These are phyloP conservation scores for Alaudala cheleensis DNA, from an alignment of 2,113 vertebrate species.

Conservation along the genomic window DNA sequence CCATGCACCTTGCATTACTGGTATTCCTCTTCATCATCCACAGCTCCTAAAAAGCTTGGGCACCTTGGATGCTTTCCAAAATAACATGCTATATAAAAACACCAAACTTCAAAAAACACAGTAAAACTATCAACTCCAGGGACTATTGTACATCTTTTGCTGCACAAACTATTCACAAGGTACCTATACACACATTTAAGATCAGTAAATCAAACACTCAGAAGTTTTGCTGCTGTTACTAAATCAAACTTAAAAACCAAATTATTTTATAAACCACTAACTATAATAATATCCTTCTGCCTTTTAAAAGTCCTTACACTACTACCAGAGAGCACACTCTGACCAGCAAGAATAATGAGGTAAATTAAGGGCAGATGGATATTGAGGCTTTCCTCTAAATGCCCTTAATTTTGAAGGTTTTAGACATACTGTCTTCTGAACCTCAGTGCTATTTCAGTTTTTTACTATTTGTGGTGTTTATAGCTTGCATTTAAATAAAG, in stretches of 20 bases:
- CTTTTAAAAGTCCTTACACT: not conserved
- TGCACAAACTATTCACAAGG: not conserved
- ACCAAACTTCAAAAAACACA: not conserved
- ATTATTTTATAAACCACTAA: not conserved
- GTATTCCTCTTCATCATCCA: not conserved
- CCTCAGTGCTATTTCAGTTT: conserved; percentile 5
- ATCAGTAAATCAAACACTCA: not conserved
- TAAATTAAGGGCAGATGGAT: conserved; percentile 27
- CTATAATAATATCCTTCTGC: not conserved
- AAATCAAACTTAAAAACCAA: not conserved
- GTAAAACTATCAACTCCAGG: not conserved
- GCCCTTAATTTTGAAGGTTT: conserved; percentile 34
- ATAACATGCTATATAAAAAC: not conserved
- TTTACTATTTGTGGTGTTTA: conserved; percentile 66
- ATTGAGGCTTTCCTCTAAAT: conserved; percentile 16
- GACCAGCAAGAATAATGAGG: conserved; percentile 43
- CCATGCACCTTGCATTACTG: not conserved
- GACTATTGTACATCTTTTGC: not conserved
- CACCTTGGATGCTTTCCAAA: not conserved
- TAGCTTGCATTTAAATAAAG: conserved; percentile 51
- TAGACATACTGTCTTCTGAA: conserved; percentile 28
- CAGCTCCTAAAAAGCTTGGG: not conserved
- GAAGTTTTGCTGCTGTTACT: not conserved
- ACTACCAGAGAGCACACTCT: not conserved
- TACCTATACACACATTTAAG: not conserved